Percentiles rank a stretch among this genome's conserved stretches.
Evolutionary conservation across 2,888 invertebrate species (phyloP).

Genomic region (Hirtodrosophila confusa): DNA sequence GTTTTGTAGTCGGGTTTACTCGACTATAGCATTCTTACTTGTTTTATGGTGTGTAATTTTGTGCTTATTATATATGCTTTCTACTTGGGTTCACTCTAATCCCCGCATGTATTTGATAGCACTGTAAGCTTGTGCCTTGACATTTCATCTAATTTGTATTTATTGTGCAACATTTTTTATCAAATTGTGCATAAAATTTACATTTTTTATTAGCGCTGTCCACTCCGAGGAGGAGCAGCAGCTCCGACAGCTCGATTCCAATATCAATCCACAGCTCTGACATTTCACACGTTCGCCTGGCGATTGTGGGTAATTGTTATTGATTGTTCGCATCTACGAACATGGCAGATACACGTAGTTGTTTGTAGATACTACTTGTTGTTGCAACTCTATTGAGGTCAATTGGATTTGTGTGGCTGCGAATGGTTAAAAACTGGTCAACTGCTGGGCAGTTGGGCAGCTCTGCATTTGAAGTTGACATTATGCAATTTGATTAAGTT

Average conservation of each 20-base stretch:
- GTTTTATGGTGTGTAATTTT: not conserved
- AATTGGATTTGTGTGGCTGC: slow-evolving; percentile 46
- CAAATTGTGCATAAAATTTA: slow-evolving; percentile 74
- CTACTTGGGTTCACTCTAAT: slow-evolving; percentile 43
- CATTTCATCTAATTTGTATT: slow-evolving; percentile 76
- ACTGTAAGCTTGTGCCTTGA: slow-evolving; percentile 23
- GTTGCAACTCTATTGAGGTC: slow-evolving; percentile 61
- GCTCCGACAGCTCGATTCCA: not conserved
- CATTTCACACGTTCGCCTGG: slow-evolving; percentile 26
- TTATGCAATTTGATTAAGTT: slow-evolving; percentile 74
- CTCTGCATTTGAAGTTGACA: slow-evolving; percentile 65
- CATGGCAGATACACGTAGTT: slow-evolving; percentile 24
- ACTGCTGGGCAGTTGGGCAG: slow-evolving; percentile 9
- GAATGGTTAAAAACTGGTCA: slow-evolving; percentile 5
- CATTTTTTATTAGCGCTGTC: slow-evolving; percentile 65
- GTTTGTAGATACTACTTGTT: slow-evolving; percentile 13
- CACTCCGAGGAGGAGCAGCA: slow-evolving; percentile 16
- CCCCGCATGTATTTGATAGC: not conserved
- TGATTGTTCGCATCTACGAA: slow-evolving; percentile 46
- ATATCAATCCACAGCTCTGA: slow-evolving; percentile 7
- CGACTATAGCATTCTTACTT: not conserved
- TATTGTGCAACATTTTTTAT: slow-evolving; percentile 63
- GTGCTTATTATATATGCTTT: not conserved
- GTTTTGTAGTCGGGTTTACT: too few relatives aligned
- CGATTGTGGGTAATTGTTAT: slow-evolving; percentile 60